phyloP scores from a whole-genome alignment of 2,888 invertebrate species.

The Catocala fraxini region DNA sequence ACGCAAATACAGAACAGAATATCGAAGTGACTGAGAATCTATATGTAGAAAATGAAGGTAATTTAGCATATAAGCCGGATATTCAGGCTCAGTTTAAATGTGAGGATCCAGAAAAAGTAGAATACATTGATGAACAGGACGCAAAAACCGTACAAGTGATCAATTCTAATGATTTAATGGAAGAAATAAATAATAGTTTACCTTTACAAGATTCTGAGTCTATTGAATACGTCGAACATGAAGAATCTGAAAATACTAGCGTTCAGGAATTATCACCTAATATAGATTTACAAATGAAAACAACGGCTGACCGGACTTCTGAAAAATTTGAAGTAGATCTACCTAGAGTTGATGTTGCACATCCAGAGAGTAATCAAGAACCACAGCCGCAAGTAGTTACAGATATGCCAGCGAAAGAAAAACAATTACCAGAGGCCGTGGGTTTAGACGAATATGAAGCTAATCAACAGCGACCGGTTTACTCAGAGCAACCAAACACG shows the following conservation, averaged over 20 bases:
- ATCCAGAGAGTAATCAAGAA: slow-evolving; percentile 2
- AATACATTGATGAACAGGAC: slow-evolving; percentile 39
- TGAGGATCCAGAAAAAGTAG: slow-evolving; percentile 29
- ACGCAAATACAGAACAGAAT: slow-evolving; percentile 1
- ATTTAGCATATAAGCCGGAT: neutral
- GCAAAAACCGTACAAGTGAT: slow-evolving; percentile 36
- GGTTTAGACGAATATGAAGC: neutral
- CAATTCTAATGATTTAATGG: slow-evolving; percentile 33
- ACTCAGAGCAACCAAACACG: slow-evolving; percentile 60
- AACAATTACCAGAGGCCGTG: slow-evolving; percentile 10
- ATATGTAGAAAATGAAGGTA: neutral
- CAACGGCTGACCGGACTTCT: slow-evolving; percentile 49
- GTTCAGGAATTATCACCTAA: slow-evolving; percentile 50
- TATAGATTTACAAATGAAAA: slow-evolving; percentile 42
- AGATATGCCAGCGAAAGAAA: slow-evolving; percentile 9
- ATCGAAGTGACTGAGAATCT: neutral
- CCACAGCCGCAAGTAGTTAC: slow-evolving; percentile 19
- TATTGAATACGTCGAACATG: slow-evolving; percentile 43
- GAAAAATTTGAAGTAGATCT: slow-evolving; percentile 28
- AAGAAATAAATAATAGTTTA: slow-evolving; percentile 37
- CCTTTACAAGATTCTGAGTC: slow-evolving; percentile 15
- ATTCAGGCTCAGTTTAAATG: slow-evolving; percentile 19
- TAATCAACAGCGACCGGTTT: slow-evolving; percentile 50
- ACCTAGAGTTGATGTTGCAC: slow-evolving; percentile 13
- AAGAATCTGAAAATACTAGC: slow-evolving; percentile 41